Conservation (phyloP, 2,113 vertebrate genomes). For the Gasterosteus aculeatus region DNA sequence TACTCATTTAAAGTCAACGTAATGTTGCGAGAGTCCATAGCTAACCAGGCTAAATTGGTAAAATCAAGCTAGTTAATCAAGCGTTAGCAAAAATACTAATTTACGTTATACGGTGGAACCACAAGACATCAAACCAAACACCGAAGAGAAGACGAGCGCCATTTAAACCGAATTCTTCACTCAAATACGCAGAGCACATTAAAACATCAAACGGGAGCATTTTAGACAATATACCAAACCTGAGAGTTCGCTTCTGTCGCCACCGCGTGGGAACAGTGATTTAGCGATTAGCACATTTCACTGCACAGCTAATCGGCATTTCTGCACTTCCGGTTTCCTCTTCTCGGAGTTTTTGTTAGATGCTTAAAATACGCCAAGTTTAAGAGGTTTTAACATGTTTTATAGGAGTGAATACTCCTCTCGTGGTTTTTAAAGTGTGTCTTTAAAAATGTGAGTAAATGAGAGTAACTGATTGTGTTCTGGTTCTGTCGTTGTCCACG, state of each 20-base stretch:
- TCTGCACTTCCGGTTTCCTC: background rate
- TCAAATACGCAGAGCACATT: background rate
- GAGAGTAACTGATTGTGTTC: background rate
- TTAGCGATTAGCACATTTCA: background rate
- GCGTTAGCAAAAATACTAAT: too few relatives aligned
- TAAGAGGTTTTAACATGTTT: background rate
- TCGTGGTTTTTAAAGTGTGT: background rate
- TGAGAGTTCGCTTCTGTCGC: slow-evolving; percentile 48
- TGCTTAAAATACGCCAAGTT: background rate
- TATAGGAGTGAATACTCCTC: background rate
- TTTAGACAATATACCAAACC: background rate
- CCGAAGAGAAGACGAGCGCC: background rate
- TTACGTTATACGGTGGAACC: too few relatives aligned
- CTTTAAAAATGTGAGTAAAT: background rate
- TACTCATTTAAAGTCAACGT: background rate
- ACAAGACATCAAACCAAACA: background rate
- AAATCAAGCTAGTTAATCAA: too few relatives aligned
- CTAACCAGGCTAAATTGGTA: background rate
- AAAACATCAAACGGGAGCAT: background rate
- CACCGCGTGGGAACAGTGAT: slow-evolving; percentile 50
- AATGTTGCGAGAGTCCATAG: background rate
- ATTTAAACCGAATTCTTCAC: background rate
- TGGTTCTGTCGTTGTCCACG: background rate
- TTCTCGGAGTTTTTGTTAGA: background rate
- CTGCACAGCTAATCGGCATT: background rate